These are phyloP conservation scores for Eidolon helvum DNA, from an alignment of 2,113 vertebrate genomes.

Conservation along the genomic window DNA sequence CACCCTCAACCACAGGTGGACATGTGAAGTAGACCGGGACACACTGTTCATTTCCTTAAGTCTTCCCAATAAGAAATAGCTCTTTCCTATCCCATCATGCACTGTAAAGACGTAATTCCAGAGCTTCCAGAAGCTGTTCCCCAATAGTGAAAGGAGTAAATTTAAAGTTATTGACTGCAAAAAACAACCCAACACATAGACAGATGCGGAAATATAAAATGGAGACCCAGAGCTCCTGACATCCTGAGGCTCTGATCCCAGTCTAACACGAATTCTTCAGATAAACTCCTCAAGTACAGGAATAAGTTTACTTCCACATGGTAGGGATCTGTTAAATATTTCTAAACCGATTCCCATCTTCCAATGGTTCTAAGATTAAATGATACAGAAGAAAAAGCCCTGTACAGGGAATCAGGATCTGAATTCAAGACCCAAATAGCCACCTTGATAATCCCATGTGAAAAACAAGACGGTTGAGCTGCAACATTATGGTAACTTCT, in stretches of 20 bases:
- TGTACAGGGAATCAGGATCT: neutral
- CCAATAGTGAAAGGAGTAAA: neutral
- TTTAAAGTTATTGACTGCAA: neutral
- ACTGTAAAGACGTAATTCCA: neutral
- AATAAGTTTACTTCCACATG: neutral
- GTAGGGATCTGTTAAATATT: neutral
- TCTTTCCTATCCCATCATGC: neutral
- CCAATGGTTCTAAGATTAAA: neutral
- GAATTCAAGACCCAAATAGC: neutral
- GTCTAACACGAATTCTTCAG: neutral
- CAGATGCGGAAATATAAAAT: neutral
- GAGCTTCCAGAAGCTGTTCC: neutral
- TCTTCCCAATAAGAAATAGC: neutral
- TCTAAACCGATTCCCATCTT: neutral
- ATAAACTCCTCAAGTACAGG: neutral
- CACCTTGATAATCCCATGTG: neutral
- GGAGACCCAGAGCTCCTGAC: neutral
- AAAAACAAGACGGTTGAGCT: neutral
- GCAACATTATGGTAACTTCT: neutral
- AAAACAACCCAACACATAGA: neutral
- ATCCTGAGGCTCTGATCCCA: neutral
- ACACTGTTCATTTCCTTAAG: neutral
- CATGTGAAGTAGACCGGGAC: neutral
- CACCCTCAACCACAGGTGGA: neutral
- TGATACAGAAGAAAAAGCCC: neutral